Base-by-base conservation (phyloP, 2,888 invertebrate species). In the Carabus problematicus region DNA sequence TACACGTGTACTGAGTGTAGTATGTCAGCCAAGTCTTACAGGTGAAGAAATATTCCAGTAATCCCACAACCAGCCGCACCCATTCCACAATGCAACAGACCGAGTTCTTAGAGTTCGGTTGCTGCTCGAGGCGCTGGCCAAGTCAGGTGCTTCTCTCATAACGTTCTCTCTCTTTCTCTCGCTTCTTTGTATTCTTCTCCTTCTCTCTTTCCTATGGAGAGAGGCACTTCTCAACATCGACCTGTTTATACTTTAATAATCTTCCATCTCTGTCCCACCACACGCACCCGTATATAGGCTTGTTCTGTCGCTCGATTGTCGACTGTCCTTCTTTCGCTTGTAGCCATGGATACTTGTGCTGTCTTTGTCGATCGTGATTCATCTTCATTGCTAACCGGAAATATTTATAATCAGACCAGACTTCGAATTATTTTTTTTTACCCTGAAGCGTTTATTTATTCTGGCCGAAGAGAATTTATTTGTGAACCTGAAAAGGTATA, bases 1-100 rank as follows among this genome's bases (percentile, higher is more conserved):
- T n/a, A n/a, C n/a, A n/a, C n/a, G n/a, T n/a, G n/a, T n/a, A n/a
- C n/a, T n/a, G n/a, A 29, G 29, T 29, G 29, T 29, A 29, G 29
- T 29, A 29, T 29, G 29, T 6, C 29, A 29, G 29, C 3, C 29
- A 3, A 6, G 45, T 12, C n/a, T n/a, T n/a, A 45, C 45, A 45
- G 7, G 45, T 45, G 45, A 45, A 45, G 45, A 45, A 45, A 45
- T 45, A 45, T 45, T 45, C 45, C 45, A 45, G 45, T 45, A 12
- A 45, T 29, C 29, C 29, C 29, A 29, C 29, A 29, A 29, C 29
- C 3, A 45, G 7, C 45, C 45, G 45, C 45, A 6, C 45, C 29
- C 29, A 29, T 29, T 29, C 29, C 29, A 6, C 29, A 29, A 29
- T 29, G 29, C 29, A 29, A 29, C 29, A 29, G 29, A 29, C 29